phyloP scores from a whole-genome alignment of 2,888 invertebrate species.

The Spodoptera exigua region DNA sequence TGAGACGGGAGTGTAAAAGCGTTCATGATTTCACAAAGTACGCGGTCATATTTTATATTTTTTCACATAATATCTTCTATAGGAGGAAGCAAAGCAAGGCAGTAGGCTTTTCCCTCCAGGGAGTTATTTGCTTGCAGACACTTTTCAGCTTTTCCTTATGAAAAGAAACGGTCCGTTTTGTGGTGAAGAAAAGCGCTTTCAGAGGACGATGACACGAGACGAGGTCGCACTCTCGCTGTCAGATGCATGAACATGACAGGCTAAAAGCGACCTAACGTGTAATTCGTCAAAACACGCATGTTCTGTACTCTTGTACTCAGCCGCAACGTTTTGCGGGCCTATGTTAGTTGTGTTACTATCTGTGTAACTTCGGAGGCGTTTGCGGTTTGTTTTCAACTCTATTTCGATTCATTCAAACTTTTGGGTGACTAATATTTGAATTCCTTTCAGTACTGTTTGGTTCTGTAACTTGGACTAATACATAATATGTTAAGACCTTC shows the following conservation, averaged over 20 bases:
- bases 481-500: too few species aligned
- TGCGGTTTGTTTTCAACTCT: constrained; percentile 25
- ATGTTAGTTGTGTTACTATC: constrained; percentile 27
- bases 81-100: constrained; percentile 84
- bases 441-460: background rate
- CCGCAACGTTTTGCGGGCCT: constrained; percentile 29
- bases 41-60: constrained; percentile 76
- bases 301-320: constrained; percentile 58
- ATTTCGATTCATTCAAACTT: constrained; percentile 19
- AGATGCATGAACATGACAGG: constrained; percentile 83
- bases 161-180: constrained; percentile 89
- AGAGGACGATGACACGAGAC: constrained; percentile 89
- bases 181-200: constrained; percentile 88
- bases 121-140: constrained; percentile 89
- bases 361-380: constrained; percentile 30
- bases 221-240: constrained; percentile 87
- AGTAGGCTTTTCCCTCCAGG: constrained; percentile 88
- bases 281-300: constrained; percentile 82
- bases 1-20: constrained; percentile 50
- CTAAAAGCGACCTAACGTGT: constrained; percentile 85
- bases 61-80: constrained; percentile 79
- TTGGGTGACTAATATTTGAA: background rate
- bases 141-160: constrained; percentile 89
- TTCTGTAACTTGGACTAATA: constrained; percentile 10
- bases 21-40: constrained; percentile 67